These are phyloP conservation scores for Botia kubotai DNA, from an alignment of 2,797 vertebrate species.

Conservation along the genomic window DNA sequence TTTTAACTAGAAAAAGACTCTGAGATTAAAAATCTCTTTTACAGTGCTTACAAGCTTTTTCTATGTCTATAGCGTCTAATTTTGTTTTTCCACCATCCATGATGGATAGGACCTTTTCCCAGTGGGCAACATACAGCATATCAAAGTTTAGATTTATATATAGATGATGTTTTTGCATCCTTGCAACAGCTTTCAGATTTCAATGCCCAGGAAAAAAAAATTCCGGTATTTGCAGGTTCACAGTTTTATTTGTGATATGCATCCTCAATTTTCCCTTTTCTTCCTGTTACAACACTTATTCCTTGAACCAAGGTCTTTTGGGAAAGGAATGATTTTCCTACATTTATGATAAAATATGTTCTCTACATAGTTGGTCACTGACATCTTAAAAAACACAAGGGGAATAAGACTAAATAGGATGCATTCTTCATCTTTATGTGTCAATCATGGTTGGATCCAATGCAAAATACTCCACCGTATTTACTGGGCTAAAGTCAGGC, in stretches of 20 bases:
- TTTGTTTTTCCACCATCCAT: background rate
- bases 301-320: background rate
- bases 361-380: background rate
- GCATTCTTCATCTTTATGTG: background rate
- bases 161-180: background rate
- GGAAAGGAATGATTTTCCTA: background rate
- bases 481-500: background rate
- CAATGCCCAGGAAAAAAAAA: background rate
- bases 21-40: no score
- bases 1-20: no score
- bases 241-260: background rate
- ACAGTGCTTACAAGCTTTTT: background rate
- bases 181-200: background rate
- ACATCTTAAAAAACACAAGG: slow-evolving; percentile 11
- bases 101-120: background rate
- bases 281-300: background rate
- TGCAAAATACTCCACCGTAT: background rate
- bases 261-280: background rate
- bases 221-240: background rate
- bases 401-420: background rate
- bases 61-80: background rate
- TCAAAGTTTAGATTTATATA: background rate
- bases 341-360: slow-evolving; percentile 14
- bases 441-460: no score
- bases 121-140: background rate